phyloP scores from a whole-genome alignment of 2,888 invertebrate genomes.

The Meloe dianella region DNA sequence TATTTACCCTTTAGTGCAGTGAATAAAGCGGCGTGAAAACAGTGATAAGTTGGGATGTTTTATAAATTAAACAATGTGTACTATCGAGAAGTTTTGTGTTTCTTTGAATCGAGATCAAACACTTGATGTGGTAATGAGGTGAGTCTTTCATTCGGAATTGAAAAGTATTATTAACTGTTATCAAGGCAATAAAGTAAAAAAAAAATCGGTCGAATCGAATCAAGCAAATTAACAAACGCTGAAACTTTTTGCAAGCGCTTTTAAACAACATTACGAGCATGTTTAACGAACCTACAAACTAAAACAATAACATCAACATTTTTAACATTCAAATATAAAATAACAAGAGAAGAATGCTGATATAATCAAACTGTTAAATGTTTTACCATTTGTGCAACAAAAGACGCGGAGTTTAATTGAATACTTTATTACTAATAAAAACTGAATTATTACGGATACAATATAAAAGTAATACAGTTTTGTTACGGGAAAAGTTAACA shows the following conservation, averaged over 20 bases:
- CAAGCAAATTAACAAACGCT: not conserved
- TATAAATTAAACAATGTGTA: not conserved
- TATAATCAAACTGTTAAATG: not conserved
- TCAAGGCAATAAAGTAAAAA: not conserved
- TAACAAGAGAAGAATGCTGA: not conserved
- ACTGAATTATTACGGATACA: conserved; percentile 7
- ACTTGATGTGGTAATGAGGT: not conserved
- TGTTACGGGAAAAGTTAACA: not conserved
- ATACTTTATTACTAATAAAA: conserved; percentile 7
- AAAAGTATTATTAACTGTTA: too few relatives aligned
- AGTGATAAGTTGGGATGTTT: not conserved
- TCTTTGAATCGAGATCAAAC: not conserved
- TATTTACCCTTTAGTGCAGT: not conserved
- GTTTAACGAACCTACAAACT: not conserved
- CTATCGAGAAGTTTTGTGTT: not conserved
- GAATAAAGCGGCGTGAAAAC: not conserved
- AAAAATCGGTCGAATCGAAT: not conserved
- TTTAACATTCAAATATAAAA: not conserved
- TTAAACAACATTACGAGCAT: not conserved
- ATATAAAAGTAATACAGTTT: not conserved
- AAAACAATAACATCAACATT: not conserved
- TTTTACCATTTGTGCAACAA: not conserved
- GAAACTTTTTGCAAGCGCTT: not conserved
- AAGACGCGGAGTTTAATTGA: conserved; percentile 6
- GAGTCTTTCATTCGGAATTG: not conserved